Base-by-base conservation (phyloP, 2,888 invertebrate genomes). In the Phaedon cochleariae region DNA sequence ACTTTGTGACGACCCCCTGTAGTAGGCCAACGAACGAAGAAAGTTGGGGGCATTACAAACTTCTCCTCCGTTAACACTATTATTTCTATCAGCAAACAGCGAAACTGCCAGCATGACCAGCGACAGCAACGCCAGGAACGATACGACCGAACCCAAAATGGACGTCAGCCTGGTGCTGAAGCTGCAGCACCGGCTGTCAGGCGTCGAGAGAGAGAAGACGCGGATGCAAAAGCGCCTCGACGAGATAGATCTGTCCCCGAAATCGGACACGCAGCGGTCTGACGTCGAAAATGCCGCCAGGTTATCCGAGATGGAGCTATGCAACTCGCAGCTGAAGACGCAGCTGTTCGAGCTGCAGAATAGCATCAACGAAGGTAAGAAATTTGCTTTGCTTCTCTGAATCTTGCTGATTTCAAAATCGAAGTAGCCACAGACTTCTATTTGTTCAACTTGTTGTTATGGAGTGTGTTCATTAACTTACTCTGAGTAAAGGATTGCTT, bases 241-340 rank as follows among this genome's bases (percentile, higher is more conserved):
- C 65, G 83, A 84, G 70, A 62, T 84, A 9, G 82, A 83, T 64
- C 74, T 77, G 73, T 83, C 83, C 0, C 83, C 84, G 9, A 75
- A 81, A 53, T 73, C 76, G 4, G 83, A 83, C 68, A 82, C 81
- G 66, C 81, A 82, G 2, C 79, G 80, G 59, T 82, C 79, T 49
- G 85, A 87, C 0, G 86, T 86, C 67, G 82, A 84, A 18, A 87
- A 88, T 67, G 79, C 86, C 5, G 86, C 87, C 76, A 86, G 89
- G 83, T 86, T 93, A 1, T 91, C 92, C 76, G 95, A 96, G 83
- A 79, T 96, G 69, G 96, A 96, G 85, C 91, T 96, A 76, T 92
- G 93, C 81, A 96, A 95, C 82, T 90, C 93, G 73, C 92, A 94
- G 80, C 83, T 97, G 41, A 89, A 91, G 69, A 90, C 90, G 67